Conservation (phyloP, 2,888 invertebrate species). For the Orthonevra nobilis region DNA sequence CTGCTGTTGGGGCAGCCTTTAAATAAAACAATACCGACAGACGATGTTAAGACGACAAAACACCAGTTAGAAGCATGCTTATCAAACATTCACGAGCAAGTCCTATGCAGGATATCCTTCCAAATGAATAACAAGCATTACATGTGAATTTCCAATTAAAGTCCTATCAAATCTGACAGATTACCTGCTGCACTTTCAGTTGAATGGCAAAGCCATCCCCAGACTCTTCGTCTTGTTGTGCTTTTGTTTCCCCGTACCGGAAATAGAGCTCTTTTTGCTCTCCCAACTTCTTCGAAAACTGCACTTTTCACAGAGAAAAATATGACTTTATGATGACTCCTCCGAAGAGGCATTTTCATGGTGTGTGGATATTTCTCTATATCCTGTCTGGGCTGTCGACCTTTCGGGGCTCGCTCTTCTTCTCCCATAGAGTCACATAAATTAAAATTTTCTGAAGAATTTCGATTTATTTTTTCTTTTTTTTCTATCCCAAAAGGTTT, state of each 20-base stretch:
- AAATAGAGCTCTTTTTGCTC: constrained; percentile 38
- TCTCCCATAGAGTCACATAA: constrained; percentile 50
- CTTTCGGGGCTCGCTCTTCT: constrained; percentile 20
- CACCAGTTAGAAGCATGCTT: constrained; percentile 21
- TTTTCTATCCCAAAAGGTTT: background rate
- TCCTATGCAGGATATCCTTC: background rate
- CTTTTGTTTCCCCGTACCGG: constrained; percentile 13
- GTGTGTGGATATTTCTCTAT: constrained; percentile 62
- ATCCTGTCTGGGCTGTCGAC: constrained; percentile 64
- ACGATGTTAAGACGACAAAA: constrained; percentile 29
- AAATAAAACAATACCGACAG: constrained; percentile 32
- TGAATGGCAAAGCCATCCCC: constrained; percentile 8
- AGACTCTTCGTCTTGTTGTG: background rate
- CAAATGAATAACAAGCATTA: too few relatives aligned
- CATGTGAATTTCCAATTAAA: background rate
- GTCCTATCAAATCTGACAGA: too few relatives aligned
- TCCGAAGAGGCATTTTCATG: constrained; percentile 59
- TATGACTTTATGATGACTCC: constrained; percentile 67
- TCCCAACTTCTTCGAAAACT: too few relatives aligned
- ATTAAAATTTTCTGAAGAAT: constrained; percentile 56
- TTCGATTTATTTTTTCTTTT: constrained; percentile 7
- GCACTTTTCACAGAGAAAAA: too few relatives aligned
- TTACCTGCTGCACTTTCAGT: background rate
- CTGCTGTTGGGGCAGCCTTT: constrained; percentile 39
- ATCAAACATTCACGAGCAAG: constrained; percentile 36